These are phyloP conservation scores for Limenitis camilla DNA, from an alignment of 2,888 invertebrate genomes.

Conservation along the genomic window DNA sequence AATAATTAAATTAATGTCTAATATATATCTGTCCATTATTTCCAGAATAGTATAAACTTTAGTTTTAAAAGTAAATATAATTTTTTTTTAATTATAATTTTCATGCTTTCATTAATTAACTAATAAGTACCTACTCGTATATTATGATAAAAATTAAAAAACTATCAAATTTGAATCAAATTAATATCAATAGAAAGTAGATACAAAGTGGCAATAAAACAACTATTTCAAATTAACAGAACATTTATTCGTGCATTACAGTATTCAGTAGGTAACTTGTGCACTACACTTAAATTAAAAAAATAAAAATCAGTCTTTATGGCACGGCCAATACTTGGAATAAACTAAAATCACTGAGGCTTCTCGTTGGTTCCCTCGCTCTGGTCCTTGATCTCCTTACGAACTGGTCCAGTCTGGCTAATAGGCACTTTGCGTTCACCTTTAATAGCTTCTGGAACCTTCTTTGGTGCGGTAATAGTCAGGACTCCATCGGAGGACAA, in stretches of 20 bases:
- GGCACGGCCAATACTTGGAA: constrained; percentile 30
- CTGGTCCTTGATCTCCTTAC: constrained; percentile 69
- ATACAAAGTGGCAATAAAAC: too few species aligned
- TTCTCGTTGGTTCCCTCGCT: constrained; percentile 48
- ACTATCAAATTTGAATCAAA: too few species aligned
- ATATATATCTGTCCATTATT: too few species aligned
- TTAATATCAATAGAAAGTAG: not conserved
- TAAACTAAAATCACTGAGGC: constrained; percentile 26
- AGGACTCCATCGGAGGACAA: constrained; percentile 85
- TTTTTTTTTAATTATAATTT: too few species aligned
- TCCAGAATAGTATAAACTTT: too few species aligned
- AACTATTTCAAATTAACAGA: not conserved
- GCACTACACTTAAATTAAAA: constrained; percentile 2
- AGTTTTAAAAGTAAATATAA: too few species aligned
- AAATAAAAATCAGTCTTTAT: constrained; percentile 35
- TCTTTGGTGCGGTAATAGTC: constrained; percentile 77
- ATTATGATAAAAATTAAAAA: too few species aligned
- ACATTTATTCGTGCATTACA: not conserved
- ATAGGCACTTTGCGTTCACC: constrained; percentile 76
- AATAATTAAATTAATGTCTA: too few species aligned
- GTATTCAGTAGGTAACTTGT: not conserved
- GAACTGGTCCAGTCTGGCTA: constrained; percentile 75
- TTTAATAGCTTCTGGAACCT: constrained; percentile 45
- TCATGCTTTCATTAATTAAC: too few species aligned
- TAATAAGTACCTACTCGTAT: too few species aligned